Conservation (phyloP, 2,888 invertebrate species). For the Drosophila anceps region DNA sequence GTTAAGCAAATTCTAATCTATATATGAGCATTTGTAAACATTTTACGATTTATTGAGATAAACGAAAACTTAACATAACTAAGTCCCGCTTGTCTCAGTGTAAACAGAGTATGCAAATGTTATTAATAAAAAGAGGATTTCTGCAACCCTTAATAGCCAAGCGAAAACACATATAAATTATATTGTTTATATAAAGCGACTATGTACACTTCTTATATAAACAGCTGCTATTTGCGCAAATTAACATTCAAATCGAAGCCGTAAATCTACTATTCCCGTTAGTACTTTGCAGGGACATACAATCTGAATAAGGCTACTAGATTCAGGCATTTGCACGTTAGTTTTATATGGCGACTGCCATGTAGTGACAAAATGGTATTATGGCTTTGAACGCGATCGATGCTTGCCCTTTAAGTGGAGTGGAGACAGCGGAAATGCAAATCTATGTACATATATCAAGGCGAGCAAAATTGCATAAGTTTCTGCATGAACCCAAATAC, state of each 20-base stretch:
- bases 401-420: conserved; percentile 32
- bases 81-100: background rate
- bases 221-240: background rate
- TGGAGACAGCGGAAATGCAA: conserved; percentile 28
- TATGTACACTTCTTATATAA: background rate
- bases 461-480: background rate
- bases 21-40: too few species aligned
- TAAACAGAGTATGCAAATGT: too few species aligned
- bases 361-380: conserved; percentile 1
- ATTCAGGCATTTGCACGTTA: conserved; percentile 17
- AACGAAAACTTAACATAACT: background rate
- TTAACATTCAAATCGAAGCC: background rate
- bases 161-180: background rate
- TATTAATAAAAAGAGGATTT: too few species aligned
- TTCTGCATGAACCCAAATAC: conserved; percentile 15
- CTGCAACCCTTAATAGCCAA: background rate
- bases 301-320: background rate
- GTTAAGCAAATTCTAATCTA: background rate
- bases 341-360: too few species aligned
- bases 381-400: conserved; percentile 11
- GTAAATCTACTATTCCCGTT: background rate
- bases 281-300: background rate
- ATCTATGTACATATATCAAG: conserved; percentile 30
- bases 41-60: too few species aligned
- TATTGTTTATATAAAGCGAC: too few species aligned